Evolutionary conservation across 2,797 vertebrate species (phyloP), one percentile per base, ranked within the genome.

Genomic region (Gallinago nigripennis): DNA sequence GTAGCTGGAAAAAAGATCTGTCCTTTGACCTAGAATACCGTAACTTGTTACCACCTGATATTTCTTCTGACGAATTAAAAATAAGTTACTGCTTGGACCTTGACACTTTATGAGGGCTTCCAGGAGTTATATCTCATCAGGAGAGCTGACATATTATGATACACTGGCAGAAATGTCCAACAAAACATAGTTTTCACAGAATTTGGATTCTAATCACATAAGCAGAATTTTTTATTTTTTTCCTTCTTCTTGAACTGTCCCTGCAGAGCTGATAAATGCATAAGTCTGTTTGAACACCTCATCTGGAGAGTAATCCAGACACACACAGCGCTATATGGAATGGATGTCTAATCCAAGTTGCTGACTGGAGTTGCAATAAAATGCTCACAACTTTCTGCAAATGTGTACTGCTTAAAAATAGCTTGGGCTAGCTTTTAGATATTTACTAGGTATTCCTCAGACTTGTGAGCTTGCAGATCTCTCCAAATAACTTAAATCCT

Each of bases 161-260:
- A 95, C 35, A 65, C 43, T 93, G 95, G 91, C 92, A 97, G 77
- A 97, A 96, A 95, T 72, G 82, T 90, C 77, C 89, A 94, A 64
- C 77, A 95, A 94, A 96, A 76, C 31, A 68, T 8, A 94, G 33
- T 70, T 96, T 96, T 86, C 94, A 68, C 68, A 95, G 90, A 96
- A 95, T 97, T 95, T 93, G 92, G 93, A 96, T 57, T 93, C 94
- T 68, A 72, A 91, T 91, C 95, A 97, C 80, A 92, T 54, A 95
- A 46, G 25, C 54, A 86, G 31, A 85, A 76, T 18, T 82, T 70
- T 90, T 78, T 39, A 3, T 70, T 86, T 96, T 96, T 92, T 92
- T 61, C 35, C 35, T 96, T 88, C 72, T 86, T 87, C 66, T 88
- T 82, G 46, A 86, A 45, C 48, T 96, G 87, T 91, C 53, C 86